Percentiles rank a stretch among this genome's conserved stretches.
Evolutionary conservation across 2,113 vertebrate genomes (phyloP).

Genomic region (Microcebus ravelobensis): DNA sequence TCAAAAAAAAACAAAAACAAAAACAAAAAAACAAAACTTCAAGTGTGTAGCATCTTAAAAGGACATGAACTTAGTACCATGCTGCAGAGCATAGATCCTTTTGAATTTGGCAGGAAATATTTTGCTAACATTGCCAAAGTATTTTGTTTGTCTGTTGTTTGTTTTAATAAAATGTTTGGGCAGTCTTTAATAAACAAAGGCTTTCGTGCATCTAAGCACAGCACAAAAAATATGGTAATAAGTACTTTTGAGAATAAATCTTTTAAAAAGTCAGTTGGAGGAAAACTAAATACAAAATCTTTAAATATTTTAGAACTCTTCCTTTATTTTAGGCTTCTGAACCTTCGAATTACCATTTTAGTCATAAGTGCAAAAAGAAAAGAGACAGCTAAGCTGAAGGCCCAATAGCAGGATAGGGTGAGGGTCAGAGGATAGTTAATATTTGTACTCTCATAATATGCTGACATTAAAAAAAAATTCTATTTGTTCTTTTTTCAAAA

Average conservation of each 20-base stretch:
- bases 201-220: background rate
- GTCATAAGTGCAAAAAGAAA: background rate
- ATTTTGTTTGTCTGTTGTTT: background rate
- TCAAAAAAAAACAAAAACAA: no score
- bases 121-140: background rate
- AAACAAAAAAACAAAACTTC: background rate
- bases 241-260: background rate
- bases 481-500: background rate
- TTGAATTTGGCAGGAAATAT: background rate
- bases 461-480: background rate
- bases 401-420: background rate
- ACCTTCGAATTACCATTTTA: background rate
- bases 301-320: background rate
- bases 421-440: background rate
- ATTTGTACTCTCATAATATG: no score
- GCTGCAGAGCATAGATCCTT: background rate
- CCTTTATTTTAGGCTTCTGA: background rate
- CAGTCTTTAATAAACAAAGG: background rate
- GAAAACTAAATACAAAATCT: background rate
- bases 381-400: background rate
- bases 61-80: background rate
- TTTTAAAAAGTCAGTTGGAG: background rate
- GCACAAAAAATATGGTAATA: background rate
- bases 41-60: background rate
- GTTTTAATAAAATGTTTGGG: background rate